Conservation (phyloP, 2,113 vertebrate genomes). For the Tenrec ecaudatus region DNA sequence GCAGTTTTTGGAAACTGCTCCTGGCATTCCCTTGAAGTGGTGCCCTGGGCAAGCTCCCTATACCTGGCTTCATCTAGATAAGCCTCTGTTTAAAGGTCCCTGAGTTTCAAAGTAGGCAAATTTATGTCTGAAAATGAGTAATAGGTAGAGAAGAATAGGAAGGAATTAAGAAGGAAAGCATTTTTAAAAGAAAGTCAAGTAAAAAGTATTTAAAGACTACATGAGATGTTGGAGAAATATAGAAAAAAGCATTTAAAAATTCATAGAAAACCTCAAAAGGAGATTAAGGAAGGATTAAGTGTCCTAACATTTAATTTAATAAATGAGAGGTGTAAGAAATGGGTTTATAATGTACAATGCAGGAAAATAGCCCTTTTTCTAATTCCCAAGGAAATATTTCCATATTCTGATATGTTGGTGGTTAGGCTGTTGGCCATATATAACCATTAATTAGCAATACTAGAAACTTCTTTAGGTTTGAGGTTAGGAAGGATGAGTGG, state of each 20-base stretch:
- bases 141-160: not conserved
- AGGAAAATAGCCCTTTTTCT: constrained; percentile 1
- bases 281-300: not conserved
- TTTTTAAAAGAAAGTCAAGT: not conserved
- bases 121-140: not conserved
- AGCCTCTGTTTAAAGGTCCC: not conserved
- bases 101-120: not conserved
- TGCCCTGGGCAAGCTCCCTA: too few relatives aligned
- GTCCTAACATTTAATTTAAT: constrained; percentile 36
- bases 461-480: not conserved
- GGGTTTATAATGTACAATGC: not conserved
- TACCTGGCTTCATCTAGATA: too few relatives aligned
- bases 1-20: too few relatives aligned
- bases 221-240: not conserved
- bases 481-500: constrained; percentile 31
- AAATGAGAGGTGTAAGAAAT: constrained; percentile 25
- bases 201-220: constrained; percentile 8
- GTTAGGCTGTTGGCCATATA: not conserved
- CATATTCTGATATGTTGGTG: constrained; percentile 47
- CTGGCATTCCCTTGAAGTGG: too few relatives aligned
- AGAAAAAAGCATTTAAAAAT: not conserved
- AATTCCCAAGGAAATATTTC: not conserved
- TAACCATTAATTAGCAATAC: constrained; percentile 22
- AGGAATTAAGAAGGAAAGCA: not conserved
- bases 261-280: not conserved